Evolutionary conservation across 2,797 vertebrate species (phyloP), one percentile per base, ranked within the genome.

Genomic region (Epinephelus coioides): DNA sequence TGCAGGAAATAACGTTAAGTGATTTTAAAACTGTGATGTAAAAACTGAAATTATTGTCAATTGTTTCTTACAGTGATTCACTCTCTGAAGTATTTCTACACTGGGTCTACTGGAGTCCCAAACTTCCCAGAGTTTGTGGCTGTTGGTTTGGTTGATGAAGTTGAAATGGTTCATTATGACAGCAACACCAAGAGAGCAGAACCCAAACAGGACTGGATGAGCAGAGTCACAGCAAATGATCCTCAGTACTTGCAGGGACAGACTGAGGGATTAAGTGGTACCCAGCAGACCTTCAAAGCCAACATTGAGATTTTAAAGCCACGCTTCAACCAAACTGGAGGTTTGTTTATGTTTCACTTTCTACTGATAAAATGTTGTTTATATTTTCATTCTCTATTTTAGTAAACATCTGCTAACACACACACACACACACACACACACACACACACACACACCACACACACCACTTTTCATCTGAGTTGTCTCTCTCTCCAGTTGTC

Each of bases 251-350:
- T 1, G 6, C 30, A 71, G 55, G 4, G 9, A 0, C 0, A 63
- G 0, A 80, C 38, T 25, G 6, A n/a, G 17, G 0, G 23, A 23
- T 23, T 23, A 23, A 23, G 1, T 23, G 13, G 2, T 12, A 0
- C 0, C 5, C n/a, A 68, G 56, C 79, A 75, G 76, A 0, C 0
- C 11, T 87, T 38, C 76, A 91, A 79, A 80, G 10, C 0, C 54
- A 49, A 21, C 57, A 69, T 91, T 54, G 82, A 82, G 0, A 53
- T 0, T 7, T 0, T 0, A 8, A 88, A 73, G 54, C 0, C n/a
- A 0, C 86, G 71, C 62, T 89, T 92, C 70, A 93, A 93, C 88
- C 89, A 92, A 59, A 6, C 30, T 34, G 30, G 30, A 34, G 30
- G 30, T 34, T 34, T 34, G 30, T 34, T 34, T 34, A 1, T 27